Evolutionary conservation across 2,888 invertebrate genomes (phyloP), one percentile per base, ranked within the genome.

Genomic region (Uloborus plumipes): DNA sequence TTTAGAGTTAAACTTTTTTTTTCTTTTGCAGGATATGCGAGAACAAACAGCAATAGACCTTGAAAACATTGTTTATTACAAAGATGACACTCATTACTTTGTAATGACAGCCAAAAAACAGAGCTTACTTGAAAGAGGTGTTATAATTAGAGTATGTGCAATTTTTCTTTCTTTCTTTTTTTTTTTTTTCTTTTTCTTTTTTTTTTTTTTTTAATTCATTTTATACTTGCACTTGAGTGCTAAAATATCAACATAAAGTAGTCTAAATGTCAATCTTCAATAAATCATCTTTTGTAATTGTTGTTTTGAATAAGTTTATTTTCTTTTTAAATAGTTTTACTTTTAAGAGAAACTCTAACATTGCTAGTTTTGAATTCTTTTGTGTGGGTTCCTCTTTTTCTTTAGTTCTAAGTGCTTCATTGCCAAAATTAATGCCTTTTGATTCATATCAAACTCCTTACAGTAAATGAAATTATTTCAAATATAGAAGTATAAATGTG

Each of bases 91-190:
- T 0, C 99, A 99, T 89, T 99, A 99, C 89, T 99, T 99, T 90
- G 99, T 99, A 31, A 99, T 99, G 99, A 99, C 99, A 20, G 99
- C 99, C 64, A 99, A 99, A 90, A 99, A 99, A 89, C 94, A 94
- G 88, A 96, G 97, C 90, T 91, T 99, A 72, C 92, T 98, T 73
- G 94, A 95, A 86, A 98, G 98, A 89, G 95, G 96, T 31, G 98
- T 98, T 59, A 93, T 98, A 84, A 91, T 94, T 71, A 93, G 94
- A 89, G 95, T 95, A 88, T 88, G 88, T 53, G 39, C 47, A n/a
- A n/a, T n/a, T 18, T 18, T n/a, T n/a, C n/a, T n/a, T n/a, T 47
- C 31, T 16, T 22, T 62, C n/a, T 1, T 31, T 13, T 62, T 62
- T 62, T 31, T 26, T 62, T 1, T 7, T 20, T n/a, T 47, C 31